Conservation (phyloP, 2,797 vertebrate genomes). For the Bovichtus diacanthus region DNA sequence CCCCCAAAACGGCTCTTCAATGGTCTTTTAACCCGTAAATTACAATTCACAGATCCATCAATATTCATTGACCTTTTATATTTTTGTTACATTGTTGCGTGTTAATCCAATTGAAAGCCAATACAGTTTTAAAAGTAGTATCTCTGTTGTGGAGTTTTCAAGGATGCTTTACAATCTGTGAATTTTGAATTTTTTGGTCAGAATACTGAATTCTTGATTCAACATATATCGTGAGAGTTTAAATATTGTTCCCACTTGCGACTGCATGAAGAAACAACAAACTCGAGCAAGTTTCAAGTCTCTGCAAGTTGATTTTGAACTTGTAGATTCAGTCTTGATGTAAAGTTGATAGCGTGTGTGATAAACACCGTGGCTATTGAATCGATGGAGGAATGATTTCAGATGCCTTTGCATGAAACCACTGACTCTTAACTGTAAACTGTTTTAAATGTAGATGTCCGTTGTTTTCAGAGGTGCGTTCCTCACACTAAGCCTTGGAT, state of each 20-base stretch:
- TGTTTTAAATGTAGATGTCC: background rate
- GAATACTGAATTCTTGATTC: no score
- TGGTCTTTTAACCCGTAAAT: background rate
- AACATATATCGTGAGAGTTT: background rate
- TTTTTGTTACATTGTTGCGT: background rate
- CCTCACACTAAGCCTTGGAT: background rate
- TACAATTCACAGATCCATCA: background rate
- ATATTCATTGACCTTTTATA: background rate
- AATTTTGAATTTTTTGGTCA: background rate
- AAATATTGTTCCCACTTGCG: background rate
- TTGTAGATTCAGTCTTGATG: no score
- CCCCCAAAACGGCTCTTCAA: background rate
- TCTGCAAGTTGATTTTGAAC: background rate
- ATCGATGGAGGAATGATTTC: background rate
- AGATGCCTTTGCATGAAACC: constrained; percentile 6
- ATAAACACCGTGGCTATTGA: background rate
- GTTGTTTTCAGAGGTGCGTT: background rate
- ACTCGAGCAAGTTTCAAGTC: background rate
- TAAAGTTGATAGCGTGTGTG: no score
- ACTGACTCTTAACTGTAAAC: background rate
- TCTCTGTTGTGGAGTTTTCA: background rate
- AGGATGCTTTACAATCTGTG: background rate
- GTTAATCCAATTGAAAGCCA: background rate
- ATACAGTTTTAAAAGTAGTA: background rate
- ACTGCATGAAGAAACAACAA: background rate